Evolutionary conservation across 2,888 invertebrate species (phyloP).

Genomic region (Sicus ferrugineus): DNA sequence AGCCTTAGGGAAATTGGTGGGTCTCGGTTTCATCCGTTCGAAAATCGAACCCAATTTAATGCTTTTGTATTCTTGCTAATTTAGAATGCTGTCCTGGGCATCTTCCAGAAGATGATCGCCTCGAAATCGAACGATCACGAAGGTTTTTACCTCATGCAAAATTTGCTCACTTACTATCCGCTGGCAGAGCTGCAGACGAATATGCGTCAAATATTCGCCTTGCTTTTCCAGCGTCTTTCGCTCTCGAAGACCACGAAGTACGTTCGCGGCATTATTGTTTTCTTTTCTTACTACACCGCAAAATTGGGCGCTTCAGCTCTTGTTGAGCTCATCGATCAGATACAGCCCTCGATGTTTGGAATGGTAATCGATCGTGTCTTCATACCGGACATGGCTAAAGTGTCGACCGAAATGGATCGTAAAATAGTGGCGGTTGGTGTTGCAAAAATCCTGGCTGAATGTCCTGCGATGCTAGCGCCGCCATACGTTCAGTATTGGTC

Average conservation of each 20-base stretch:
- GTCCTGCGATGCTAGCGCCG: constrained; percentile 72
- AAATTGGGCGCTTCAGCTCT: constrained; percentile 80
- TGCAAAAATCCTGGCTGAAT: constrained; percentile 83
- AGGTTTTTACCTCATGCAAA: constrained; percentile 90
- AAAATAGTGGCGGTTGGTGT: constrained; percentile 93
- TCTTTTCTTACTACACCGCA: constrained; percentile 86
- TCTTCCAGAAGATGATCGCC: constrained; percentile 95
- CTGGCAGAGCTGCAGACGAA: constrained; percentile 77
- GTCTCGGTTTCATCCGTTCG: neutral
- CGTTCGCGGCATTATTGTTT: constrained; percentile 88
- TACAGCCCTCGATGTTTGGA: constrained; percentile 91
- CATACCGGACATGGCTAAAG: constrained; percentile 85
- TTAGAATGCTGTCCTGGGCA: constrained; percentile 84
- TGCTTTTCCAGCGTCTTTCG: constrained; percentile 92
- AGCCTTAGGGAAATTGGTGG: constrained; percentile 75
- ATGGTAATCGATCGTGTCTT: constrained; percentile 94
- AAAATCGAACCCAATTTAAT: neutral
- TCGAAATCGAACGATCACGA: constrained; percentile 96
- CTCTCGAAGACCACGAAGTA: constrained; percentile 96
- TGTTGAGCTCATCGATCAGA: constrained; percentile 81
- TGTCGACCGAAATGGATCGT: constrained; percentile 81
- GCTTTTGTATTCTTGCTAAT: constrained; percentile 55
- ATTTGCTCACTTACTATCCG: constrained; percentile 83
- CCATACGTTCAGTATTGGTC: constrained; percentile 74
- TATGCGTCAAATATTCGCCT: constrained; percentile 86